A percentile compares a stretch with the other conserved stretches of the same genome.
Conservation (phyloP, 2,888 invertebrate species). For the Salticus scenicus region DNA sequence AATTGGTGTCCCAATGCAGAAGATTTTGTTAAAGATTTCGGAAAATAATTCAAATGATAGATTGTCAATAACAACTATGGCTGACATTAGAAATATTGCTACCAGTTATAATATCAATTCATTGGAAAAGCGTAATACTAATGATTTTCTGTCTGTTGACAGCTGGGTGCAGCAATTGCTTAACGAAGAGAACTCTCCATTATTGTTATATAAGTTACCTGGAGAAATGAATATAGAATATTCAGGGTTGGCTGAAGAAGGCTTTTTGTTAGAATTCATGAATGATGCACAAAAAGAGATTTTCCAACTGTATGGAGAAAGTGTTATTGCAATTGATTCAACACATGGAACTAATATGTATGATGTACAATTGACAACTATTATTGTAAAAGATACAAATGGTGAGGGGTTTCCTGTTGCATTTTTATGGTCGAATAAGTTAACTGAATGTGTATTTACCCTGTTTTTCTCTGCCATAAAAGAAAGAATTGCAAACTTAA, state of each 20-base stretch:
- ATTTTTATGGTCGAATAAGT: constrained; percentile 13
- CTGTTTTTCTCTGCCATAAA: background rate
- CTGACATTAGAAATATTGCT: background rate
- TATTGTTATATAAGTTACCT: too few relatives aligned
- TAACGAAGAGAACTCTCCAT: too few relatives aligned
- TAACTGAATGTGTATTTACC: background rate
- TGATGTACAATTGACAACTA: constrained; percentile 33
- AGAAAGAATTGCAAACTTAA: background rate
- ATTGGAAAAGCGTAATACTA: too few relatives aligned
- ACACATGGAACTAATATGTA: constrained; percentile 33
- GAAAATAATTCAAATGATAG: background rate
- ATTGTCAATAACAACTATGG: background rate
- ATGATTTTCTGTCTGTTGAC: too few relatives aligned
- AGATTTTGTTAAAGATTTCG: background rate
- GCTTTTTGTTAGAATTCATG: too few relatives aligned
- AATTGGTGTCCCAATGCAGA: background rate
- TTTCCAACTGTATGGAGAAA: constrained; percentile 29
- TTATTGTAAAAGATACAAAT: constrained; percentile 11
- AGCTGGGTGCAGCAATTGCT: too few relatives aligned
- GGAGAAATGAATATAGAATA: too few relatives aligned
- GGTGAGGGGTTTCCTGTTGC: constrained; percentile 27
- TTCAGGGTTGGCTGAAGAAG: too few relatives aligned
- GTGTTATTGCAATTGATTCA: constrained; percentile 33
- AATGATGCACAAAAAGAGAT: too few relatives aligned
- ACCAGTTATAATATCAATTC: too few relatives aligned